A percentile compares a stretch with the other conserved stretches of the same genome.
Conservation (phyloP, 2,888 invertebrate genomes). For the Erebia ligea region DNA sequence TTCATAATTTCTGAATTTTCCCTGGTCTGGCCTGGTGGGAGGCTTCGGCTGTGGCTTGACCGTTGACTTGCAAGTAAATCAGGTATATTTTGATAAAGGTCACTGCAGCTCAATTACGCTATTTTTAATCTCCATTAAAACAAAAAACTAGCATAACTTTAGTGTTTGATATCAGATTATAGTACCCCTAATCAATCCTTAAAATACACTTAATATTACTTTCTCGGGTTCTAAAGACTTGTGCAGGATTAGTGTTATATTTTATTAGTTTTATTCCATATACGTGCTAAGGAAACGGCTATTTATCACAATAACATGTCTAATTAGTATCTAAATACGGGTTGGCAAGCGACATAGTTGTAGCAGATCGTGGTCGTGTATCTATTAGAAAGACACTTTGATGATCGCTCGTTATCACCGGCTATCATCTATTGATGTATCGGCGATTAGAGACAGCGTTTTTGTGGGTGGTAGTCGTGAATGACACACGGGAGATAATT, state of each 20-base stretch:
- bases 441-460: slow-evolving; percentile 27
- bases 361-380: slow-evolving; percentile 25
- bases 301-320: slow-evolving; percentile 29
- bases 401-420: slow-evolving; percentile 27
- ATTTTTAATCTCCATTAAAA: too few species aligned
- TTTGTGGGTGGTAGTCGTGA: slow-evolving; percentile 20
- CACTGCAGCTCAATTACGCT: too few species aligned
- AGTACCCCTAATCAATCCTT: too few species aligned
- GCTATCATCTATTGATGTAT: slow-evolving; percentile 28
- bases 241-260: neutral
- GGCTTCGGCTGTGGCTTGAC: too few species aligned
- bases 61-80: too few species aligned
- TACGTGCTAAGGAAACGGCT: slow-evolving; percentile 23
- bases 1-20: too few species aligned
- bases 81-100: too few species aligned
- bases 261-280: neutral
- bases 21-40: too few species aligned
- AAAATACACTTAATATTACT: too few species aligned
- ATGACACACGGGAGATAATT: slow-evolving; percentile 19
- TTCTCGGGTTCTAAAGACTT: too few species aligned
- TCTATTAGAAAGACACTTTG: slow-evolving; percentile 30
- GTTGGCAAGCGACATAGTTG: slow-evolving; percentile 30
- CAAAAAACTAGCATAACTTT: too few species aligned
- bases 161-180: too few species aligned
- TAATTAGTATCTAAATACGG: slow-evolving; percentile 36